Evolutionary conservation across 1,140 invertebrate species (phyloP).

Genomic region (Megalonaias nervosa): DNA sequence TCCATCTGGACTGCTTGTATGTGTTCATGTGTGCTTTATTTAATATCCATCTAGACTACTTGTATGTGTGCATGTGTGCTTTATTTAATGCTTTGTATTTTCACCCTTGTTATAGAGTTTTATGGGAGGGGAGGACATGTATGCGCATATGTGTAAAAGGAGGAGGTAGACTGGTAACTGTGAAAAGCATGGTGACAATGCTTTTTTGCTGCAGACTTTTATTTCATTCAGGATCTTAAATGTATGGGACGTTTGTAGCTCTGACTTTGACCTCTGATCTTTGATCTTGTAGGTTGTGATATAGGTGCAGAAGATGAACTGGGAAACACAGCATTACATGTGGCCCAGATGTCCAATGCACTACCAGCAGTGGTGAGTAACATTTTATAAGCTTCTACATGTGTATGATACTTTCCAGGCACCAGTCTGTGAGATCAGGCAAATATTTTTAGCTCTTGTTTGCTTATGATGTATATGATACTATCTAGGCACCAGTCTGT

Average conservation of each 20-base stretch:
- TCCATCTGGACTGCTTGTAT: neutral
- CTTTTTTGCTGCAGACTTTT: slow-evolving; percentile 7
- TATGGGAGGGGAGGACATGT: neutral
- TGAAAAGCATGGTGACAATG: neutral
- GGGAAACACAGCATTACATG: slow-evolving; percentile 43
- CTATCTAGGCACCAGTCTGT: too few species aligned
- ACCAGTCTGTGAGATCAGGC: too few species aligned
- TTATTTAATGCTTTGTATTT: neutral
- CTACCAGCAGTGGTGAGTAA: slow-evolving; percentile 21
- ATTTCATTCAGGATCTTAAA: neutral
- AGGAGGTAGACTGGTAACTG: neutral
- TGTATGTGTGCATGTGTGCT: neutral
- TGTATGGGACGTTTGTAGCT: too few species aligned
- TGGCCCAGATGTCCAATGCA: slow-evolving; percentile 29
- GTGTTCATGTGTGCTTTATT: neutral
- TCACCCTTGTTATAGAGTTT: neutral
- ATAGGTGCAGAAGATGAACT: slow-evolving; percentile 34
- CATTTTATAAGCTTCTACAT: neutral
- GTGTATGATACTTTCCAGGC: neutral
- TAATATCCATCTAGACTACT: neutral
- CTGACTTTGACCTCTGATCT: too few species aligned
- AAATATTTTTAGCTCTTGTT: too few species aligned
- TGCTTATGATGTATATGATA: too few species aligned
- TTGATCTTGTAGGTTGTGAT: slow-evolving; percentile 27
- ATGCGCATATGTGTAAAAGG: neutral